Evolutionary conservation across 2,888 invertebrate species (phyloP), one percentile per base, ranked within the genome.

Genomic region (Aproaerema taeniolella): DNA sequence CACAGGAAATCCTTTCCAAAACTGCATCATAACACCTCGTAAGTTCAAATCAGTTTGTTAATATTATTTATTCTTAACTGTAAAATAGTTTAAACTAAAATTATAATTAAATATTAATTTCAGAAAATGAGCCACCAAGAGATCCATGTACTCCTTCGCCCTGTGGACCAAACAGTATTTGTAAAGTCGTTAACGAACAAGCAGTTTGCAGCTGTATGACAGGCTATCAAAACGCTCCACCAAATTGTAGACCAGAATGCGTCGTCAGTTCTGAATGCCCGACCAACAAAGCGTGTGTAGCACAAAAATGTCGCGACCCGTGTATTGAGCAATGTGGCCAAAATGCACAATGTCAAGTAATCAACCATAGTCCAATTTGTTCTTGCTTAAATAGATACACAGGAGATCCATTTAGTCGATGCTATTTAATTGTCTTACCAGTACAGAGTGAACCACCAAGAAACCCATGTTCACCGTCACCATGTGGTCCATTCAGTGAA

Each of bases 121-220:
- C 64, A 86, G 87, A 69, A 46, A 50, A 62, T 39, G 71, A 72
- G 49, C 46, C 49, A 42, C 67, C 63, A 49, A 47, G 56, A 40
- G 62, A 91, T 58, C 94, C 94, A 1, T 95, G 95, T 61, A 74
- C 87, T 47, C 94, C 94, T 36, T 91, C 92, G 2, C 94, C 94
- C 0, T 96, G 95, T 64, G 95, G 95, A 25, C 91, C 94, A 4
- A 94, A 95, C 61, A 94, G 95, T 48, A 88, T 91, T 55, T 95
- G 95, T 61, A 90, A 91, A 53, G 92, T 91, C 67, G 67, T 89
- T 15, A 93, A 93, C 53, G 89, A 88, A 15, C 91, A 92, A 78
- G 91, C 91, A 0, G 89, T 92, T 12, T 94, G 94, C 62, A 91
- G 91, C 35, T 94, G 94, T 60, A 71, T 90, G 46, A 87, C 88